Evolutionary conservation across 2,888 invertebrate species (phyloP), one percentile per base, ranked within the genome.

Genomic region (Trissolcus brochymenae): DNA sequence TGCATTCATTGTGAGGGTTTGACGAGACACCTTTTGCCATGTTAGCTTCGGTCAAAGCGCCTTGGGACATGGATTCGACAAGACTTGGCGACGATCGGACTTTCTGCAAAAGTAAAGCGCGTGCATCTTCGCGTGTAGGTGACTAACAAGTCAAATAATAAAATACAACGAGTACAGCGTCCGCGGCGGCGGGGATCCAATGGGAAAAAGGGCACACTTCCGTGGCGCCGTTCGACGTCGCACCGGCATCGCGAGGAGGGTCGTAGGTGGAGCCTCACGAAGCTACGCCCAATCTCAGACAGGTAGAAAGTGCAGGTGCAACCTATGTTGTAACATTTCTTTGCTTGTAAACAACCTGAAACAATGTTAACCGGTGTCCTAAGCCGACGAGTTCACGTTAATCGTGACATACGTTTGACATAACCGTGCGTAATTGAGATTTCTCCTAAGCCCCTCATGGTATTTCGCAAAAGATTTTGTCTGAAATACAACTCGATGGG

Each of bases 221-320:
- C 81, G 87, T 85, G 83, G 83, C 84, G 84, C 86, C 83, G 87
- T 87, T 87, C 86, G 87, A 84, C 87, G 87, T 81, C 76, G 66
- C 76, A 66, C 81, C 75, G 78, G 82, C 80, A 83, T 82, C 82
- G 85, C 85, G 82, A 86, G 88, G 87, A 83, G 87, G 87, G 84
- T 80, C 81, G 87, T 87, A 86, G 88, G 88, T 87, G 88, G 88
- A 87, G 88, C 86, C 79, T 84, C 78, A 57, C 68, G 77, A 49
- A 86, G 87, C 78, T 83, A 86, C 88, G 87, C 88, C 88, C 88
- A 83, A 80, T 78, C 76, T 84, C 77, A 79, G 84, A 88, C 87
- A 88, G 88, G 88, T 88, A 85, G 87, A 87, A 87, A 86, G 82
- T 85, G 83, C 87, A 87, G 87, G 87, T 87, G 83, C 65, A 76